These are phyloP conservation scores for Chrysotoxum bicinctum DNA, from an alignment of 2,888 invertebrate genomes.

Conservation along the genomic window DNA sequence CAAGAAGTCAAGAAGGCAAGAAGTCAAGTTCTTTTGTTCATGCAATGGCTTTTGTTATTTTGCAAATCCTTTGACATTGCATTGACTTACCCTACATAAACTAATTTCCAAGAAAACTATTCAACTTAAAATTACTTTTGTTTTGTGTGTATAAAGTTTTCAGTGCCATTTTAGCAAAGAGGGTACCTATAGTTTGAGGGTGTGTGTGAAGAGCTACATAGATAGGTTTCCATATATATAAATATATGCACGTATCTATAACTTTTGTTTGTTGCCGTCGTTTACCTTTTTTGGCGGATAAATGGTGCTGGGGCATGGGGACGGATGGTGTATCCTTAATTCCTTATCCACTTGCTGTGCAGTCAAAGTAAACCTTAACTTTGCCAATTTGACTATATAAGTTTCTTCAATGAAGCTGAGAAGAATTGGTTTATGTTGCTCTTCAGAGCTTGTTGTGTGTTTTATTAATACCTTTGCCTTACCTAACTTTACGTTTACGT, in stretches of 20 bases:
- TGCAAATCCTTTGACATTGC: constrained; percentile 55
- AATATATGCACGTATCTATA: background rate
- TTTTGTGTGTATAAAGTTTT: constrained; percentile 52
- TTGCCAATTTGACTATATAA: constrained; percentile 62
- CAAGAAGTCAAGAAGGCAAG: background rate
- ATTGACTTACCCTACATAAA: constrained; percentile 51
- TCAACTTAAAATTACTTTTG: constrained; percentile 67
- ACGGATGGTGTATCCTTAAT: background rate
- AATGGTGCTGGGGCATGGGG: background rate
- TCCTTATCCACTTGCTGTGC: constrained; percentile 24
- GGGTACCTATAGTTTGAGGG: no score
- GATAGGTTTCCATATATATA: background rate
- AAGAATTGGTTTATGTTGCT: constrained; percentile 40
- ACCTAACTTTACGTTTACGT: background rate
- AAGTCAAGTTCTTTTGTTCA: constrained; percentile 73
- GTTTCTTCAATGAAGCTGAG: constrained; percentile 29
- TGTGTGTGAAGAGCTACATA: background rate
- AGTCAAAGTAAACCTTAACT: constrained; percentile 57
- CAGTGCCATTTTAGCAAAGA: constrained; percentile 32
- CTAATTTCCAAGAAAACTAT: constrained; percentile 60
- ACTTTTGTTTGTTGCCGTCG: constrained; percentile 26
- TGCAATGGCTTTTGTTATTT: constrained; percentile 29
- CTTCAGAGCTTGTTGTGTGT: constrained; percentile 16
- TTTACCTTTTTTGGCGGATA: constrained; percentile 38
- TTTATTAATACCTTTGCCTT: background rate